These are phyloP conservation scores for Epicampocera succincta DNA, from an alignment of 2,888 invertebrate genomes.

Conservation along the genomic window DNA sequence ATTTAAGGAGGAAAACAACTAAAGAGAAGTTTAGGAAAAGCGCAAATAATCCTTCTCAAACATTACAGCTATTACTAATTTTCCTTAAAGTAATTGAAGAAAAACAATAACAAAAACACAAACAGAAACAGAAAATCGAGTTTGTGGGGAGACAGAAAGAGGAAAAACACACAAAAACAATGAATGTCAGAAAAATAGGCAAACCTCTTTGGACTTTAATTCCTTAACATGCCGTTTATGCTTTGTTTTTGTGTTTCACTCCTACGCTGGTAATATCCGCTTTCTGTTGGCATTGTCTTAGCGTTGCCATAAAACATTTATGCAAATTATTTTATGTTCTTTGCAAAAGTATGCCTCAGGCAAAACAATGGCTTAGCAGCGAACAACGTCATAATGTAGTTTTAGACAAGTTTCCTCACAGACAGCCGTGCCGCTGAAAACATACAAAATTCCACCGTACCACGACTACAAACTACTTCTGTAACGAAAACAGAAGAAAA, in stretches of 20 bases:
- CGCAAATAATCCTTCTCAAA: slow-evolving; percentile 32
- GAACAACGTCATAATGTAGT: slow-evolving; percentile 17
- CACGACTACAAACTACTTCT: slow-evolving; percentile 1
- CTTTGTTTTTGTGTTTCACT: slow-evolving; percentile 20
- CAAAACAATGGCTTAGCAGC: slow-evolving; percentile 52
- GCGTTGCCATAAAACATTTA: slow-evolving; percentile 62
- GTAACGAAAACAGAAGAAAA: not conserved
- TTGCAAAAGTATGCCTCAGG: slow-evolving; percentile 56
- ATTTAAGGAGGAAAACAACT: slow-evolving; percentile 20
- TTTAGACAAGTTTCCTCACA: slow-evolving; percentile 23
- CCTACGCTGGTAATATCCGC: not conserved
- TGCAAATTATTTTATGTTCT: slow-evolving; percentile 67
- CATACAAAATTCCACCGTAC: slow-evolving; percentile 12
- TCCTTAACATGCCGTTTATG: slow-evolving; percentile 28
- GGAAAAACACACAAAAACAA: not conserved
- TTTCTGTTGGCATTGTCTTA: slow-evolving; percentile 26
- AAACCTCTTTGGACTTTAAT: slow-evolving; percentile 47
- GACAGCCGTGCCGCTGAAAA: not conserved
- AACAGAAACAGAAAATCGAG: slow-evolving; percentile 2
- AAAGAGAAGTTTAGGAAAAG: not conserved
- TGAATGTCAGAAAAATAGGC: slow-evolving; percentile 12
- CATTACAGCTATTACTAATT: slow-evolving; percentile 48
- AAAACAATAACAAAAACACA: slow-evolving; percentile 4
- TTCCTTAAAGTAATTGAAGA: slow-evolving; percentile 42
- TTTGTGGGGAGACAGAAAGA: not conserved